Base-by-base conservation (phyloP, 2,113 vertebrate species). In the Syngnathus scovelli region DNA sequence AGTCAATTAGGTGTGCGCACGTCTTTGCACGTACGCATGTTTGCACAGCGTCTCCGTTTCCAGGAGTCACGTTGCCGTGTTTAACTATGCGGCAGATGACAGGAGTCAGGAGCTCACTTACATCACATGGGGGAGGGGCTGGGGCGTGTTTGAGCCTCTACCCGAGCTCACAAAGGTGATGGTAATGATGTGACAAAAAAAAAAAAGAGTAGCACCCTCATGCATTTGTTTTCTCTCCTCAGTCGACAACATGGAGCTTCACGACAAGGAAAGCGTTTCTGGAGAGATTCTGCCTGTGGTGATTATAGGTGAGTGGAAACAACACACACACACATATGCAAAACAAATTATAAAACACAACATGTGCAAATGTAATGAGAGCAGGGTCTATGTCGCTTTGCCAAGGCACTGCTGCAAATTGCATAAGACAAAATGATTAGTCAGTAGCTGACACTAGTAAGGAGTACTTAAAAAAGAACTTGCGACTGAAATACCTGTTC, bases 201-300 rank as follows among this genome's bases (percentile, higher is more conserved):
- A 5, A 2, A 27, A 19, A 38, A 13, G 39, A 15, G 5, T 16
- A 6, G 6, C 11, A 2, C 36, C 55, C 52, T 54, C 3, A 36
- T 18, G 15, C 54, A 0, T 61, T 61, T 81, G n/a, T 61, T 1
- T 59, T 62, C 36, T 78, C 60, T 73, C 68, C 52, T 7, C 69
- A 86, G 84, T 19, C 4, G 27, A 58, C 19, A 67, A 44, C 41
- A 91, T 92, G 92, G 89, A 90, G 59, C 76, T 84, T 62, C 69
- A 75, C 0, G 75, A 87, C 36, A 84, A 82, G 77, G 86, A 86
- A 21, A 61, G 33, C 1, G 2, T 70, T 13, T 71, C 77, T 2
- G 83, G 80, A 27, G 87, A 91, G 37, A 46, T 88, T 16, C 43
- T 91, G 10, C 90, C 92, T 37, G 90, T 90, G 41, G 88, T 92